Percentiles rank a stretch among this genome's conserved stretches.
These are phyloP conservation scores for Eupithecia inturbata DNA, from an alignment of 2,888 invertebrate genomes.

Conservation along the genomic window DNA sequence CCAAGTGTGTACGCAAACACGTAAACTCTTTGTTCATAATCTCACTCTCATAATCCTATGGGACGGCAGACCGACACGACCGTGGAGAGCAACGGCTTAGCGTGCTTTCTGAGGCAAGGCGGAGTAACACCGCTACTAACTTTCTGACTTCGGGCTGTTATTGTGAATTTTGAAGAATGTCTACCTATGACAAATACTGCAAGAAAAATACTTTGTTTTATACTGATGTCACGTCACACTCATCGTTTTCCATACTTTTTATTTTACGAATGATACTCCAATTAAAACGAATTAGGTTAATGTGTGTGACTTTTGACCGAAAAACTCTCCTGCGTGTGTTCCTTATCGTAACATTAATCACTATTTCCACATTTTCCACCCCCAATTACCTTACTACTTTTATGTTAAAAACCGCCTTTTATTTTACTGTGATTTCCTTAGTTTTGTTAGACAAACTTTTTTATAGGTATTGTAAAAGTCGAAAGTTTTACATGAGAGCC, in stretches of 20 bases:
- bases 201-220: background rate
- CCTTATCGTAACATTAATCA: slow-evolving; percentile 82
- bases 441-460: slow-evolving; percentile 68
- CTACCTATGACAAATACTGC: no score
- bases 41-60: no score
- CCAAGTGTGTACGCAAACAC: no score
- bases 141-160: no score
- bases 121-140: no score
- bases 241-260: background rate
- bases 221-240: background rate
- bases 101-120: no score
- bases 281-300: slow-evolving; percentile 84
- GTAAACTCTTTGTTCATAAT: no score
- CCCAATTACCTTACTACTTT: slow-evolving; percentile 78
- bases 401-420: slow-evolving; percentile 58
- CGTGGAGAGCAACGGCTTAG: no score
- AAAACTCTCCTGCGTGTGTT: slow-evolving; percentile 70
- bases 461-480: slow-evolving; percentile 66
- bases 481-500: slow-evolving; percentile 57
- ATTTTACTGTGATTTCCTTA: slow-evolving; percentile 68
- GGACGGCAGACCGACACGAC: no score
- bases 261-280: slow-evolving; percentile 59
- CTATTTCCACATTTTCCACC: slow-evolving; percentile 69
- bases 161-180: no score
- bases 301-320: slow-evolving; percentile 75